phyloP scores from a whole-genome alignment of 2,888 invertebrate species.

The Calliphora vomitoria region DNA sequence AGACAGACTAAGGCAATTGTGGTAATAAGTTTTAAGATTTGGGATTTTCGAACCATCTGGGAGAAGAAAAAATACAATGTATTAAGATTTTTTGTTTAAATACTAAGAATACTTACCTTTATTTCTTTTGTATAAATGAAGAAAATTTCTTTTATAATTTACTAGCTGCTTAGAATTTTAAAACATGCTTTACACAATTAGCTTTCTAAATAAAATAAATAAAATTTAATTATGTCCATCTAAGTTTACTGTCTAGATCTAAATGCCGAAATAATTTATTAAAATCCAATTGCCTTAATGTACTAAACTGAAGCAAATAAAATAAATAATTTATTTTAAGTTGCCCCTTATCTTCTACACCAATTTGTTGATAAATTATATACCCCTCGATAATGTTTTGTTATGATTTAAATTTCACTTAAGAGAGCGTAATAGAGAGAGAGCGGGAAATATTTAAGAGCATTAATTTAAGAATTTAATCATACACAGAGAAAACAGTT shows the following conservation, averaged over 20 bases:
- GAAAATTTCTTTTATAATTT: no score
- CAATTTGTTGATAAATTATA: slow-evolving; percentile 7
- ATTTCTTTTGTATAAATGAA: no score
- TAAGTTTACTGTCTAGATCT: background rate
- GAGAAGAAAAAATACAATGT: background rate
- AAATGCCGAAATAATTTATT: background rate
- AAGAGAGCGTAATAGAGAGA: background rate
- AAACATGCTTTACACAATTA: no score
- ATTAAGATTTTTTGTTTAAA: background rate
- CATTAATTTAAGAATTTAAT: no score
- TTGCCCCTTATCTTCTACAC: background rate
- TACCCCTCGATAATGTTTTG: background rate
- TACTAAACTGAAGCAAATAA: background rate
- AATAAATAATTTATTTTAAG: background rate
- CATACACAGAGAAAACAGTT: no score
- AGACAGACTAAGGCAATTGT: background rate
- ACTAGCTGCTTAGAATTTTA: no score
- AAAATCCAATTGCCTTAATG: background rate
- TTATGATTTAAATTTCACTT: background rate
- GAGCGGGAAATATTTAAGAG: background rate
- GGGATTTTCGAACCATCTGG: background rate
- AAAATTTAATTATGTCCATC: background rate
- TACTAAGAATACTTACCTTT: background rate
- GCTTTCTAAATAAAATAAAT: no score
- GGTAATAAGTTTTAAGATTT: slow-evolving; percentile 3